Base-by-base conservation (phyloP, 1,140 invertebrate species). In the Sesamia nonagrioides region DNA sequence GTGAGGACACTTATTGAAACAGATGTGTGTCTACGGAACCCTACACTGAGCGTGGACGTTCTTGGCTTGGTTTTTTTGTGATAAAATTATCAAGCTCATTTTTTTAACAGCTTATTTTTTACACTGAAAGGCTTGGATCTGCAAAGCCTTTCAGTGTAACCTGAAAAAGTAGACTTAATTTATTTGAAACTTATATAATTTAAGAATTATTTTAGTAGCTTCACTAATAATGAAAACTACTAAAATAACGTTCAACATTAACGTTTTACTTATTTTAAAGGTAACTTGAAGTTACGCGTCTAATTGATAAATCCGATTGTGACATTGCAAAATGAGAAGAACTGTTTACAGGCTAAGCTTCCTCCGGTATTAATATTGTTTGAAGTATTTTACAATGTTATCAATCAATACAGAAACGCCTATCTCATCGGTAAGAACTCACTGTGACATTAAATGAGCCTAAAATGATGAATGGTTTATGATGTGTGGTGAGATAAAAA, bases 401-500 rank as follows among this genome's bases (percentile, higher is more conserved):
- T 84, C 78, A 84, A 84, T 82, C 83, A 82, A 60, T 61, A 58
- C 18, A 42, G 56, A 78, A 78, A 78, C 80, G 78, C 77, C 78
- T 72, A 66, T 80, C 58, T 63, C 45, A 79, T 80, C 77, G 33
- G 42, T 74, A 63, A 71, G 60, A 72, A 72, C 69, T 73, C 56
- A 71, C 40, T 66, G 77, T 63, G 83, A 84, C 81, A 81, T 84
- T 82, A 84, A 84, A 82, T 82, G 83, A 80, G 81, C 80, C 66
- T 75, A 78, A 77, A 81, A 84, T 84, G 83, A 84, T 84, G n/a
- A n/a, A n/a, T n/a, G n/a, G n/a, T n/a, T n/a, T n/a, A n/a, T 84
- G 82, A 84, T 84, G 63, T 77, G 79, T 79, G 81, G 48, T 27
- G 40, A 80, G 69, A 79, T 69, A 84, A 79, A 81, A 27, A 82